phyloP scores from a whole-genome alignment of 2,888 invertebrate genomes.

The Lasioglossum malachurum region DNA sequence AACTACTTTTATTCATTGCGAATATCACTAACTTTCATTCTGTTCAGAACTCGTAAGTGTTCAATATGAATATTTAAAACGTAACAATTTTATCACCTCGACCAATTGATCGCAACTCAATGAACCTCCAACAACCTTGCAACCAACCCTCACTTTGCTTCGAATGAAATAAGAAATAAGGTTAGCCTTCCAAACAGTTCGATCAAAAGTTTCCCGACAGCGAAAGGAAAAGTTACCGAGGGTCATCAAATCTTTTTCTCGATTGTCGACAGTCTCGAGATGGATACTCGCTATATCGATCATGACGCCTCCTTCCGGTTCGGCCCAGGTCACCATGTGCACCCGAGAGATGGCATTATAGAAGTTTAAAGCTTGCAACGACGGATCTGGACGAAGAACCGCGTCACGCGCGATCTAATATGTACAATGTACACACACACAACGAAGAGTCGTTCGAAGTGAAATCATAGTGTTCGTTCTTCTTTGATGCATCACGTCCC shows the following conservation, averaged over 20 bases:
- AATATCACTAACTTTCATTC: background rate
- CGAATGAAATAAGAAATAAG: background rate
- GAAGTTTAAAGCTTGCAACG: slow-evolving; percentile 60
- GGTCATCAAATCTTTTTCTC: background rate
- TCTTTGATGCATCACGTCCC: slow-evolving; percentile 26
- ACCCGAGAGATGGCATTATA: slow-evolving; percentile 58
- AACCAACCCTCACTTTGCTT: background rate
- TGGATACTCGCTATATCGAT: background rate
- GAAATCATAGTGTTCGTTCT: slow-evolving; percentile 27
- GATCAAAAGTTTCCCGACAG: background rate
- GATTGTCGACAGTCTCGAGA: background rate
- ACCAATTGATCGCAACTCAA: background rate
- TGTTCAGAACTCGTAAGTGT: background rate
- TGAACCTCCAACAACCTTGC: background rate
- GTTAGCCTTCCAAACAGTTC: background rate
- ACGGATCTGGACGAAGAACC: slow-evolving; percentile 63
- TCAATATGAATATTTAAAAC: background rate
- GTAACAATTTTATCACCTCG: background rate
- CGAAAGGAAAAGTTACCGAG: background rate
- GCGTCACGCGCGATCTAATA: slow-evolving; percentile 61
- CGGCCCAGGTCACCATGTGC: slow-evolving; percentile 52
- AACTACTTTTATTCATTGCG: background rate
- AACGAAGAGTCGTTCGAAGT: slow-evolving; percentile 25
- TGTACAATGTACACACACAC: slow-evolving; percentile 1
- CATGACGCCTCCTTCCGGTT: slow-evolving; percentile 4